Percentiles rank a stretch among this genome's conserved stretches.
phyloP scores from a whole-genome alignment of 2,113 vertebrate species.

The Oreochromis tanganicae region DNA sequence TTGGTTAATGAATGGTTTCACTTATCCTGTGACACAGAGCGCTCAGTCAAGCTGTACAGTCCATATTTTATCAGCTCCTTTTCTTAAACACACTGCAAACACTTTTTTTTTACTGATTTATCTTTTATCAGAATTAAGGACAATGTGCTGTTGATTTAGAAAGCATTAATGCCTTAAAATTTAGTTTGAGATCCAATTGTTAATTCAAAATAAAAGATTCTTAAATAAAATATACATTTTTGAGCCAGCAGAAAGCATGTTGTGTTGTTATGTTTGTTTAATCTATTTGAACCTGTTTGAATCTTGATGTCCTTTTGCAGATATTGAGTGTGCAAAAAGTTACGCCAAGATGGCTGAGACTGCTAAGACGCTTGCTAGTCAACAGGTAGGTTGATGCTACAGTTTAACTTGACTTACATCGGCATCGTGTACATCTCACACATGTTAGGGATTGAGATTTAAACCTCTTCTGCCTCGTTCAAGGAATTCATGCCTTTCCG shows the following conservation, averaged over 20 bases:
- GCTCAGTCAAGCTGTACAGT: neutral
- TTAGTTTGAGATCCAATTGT: neutral
- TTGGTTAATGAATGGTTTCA: conserved; percentile 48
- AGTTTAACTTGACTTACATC: neutral
- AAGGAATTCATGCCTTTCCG: conserved; percentile 95
- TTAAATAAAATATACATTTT: fast-evolving
- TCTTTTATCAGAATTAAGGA: neutral
- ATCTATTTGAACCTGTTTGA: neutral
- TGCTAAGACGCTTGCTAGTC: conserved; percentile 81
- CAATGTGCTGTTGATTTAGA: neutral
- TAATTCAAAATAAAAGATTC: fast-evolving
- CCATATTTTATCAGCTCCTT: conserved; percentile 4
- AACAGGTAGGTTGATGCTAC: conserved; percentile 77
- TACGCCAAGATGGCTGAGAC: conserved; percentile 93
- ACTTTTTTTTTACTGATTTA: neutral
- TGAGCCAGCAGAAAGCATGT: fast-evolving
- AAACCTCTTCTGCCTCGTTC: neutral
- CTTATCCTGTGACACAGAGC: neutral
- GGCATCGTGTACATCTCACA: neutral
- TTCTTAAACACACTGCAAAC: neutral
- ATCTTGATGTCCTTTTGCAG: conserved; percentile 57
- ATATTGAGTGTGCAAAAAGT: conserved; percentile 89
- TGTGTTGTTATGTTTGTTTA: neutral
- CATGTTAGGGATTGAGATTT: neutral
- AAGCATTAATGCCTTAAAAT: neutral